A percentile compares a stretch with the other conserved stretches of the same genome.
Conservation (phyloP, 2,113 vertebrate species). For the Ginglymostoma cirratum region DNA sequence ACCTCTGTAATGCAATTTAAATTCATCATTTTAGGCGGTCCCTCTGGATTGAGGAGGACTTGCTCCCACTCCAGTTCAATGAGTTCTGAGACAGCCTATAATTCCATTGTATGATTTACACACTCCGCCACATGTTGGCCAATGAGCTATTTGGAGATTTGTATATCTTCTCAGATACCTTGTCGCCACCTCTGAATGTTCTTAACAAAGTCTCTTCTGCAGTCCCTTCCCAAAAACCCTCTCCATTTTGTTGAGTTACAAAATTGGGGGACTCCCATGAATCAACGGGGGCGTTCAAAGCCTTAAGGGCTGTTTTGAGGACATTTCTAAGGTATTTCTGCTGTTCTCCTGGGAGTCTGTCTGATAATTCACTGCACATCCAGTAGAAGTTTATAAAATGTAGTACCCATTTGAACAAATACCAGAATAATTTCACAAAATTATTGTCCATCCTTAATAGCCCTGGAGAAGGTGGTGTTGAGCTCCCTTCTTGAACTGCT, state of each 20-base stretch:
- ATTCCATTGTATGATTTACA: background rate
- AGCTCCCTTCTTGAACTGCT: too few species aligned
- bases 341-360: background rate
- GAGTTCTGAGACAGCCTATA: background rate
- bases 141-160: too few species aligned
- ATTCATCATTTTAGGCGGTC: background rate
- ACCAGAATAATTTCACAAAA: too few species aligned
- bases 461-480: too few species aligned
- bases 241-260: background rate
- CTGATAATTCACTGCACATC: background rate
- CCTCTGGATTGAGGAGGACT: too few species aligned
- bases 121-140: too few species aligned
- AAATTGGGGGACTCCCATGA: background rate
- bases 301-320: too few species aligned
- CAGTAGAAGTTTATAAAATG: background rate
- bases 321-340: too few species aligned
- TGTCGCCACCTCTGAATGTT: background rate
- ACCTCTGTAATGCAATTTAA: background rate
- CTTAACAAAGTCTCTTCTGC: background rate
- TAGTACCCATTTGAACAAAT: background rate
- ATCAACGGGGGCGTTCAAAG: background rate
- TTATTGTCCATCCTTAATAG: too few species aligned
- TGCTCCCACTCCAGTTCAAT: background rate
- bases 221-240: background rate
- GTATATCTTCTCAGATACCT: background rate